These are phyloP conservation scores for Euplexia lucipara DNA, from an alignment of 2,888 invertebrate genomes.

Conservation along the genomic window DNA sequence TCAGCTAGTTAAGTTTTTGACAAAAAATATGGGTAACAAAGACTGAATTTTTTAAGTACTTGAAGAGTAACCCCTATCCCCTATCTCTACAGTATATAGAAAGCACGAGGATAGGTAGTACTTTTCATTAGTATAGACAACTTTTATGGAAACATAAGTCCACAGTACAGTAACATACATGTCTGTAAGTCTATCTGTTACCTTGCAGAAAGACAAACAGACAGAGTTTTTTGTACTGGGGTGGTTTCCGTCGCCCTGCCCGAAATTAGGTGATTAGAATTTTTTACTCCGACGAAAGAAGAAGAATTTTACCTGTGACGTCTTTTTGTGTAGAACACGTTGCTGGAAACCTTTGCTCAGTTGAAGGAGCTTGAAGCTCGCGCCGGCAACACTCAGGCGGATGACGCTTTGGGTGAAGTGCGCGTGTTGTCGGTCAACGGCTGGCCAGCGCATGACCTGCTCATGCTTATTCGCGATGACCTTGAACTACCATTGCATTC, in stretches of 20 bases:
- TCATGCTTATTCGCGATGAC: conserved; percentile 79
- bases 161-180: too few relatives aligned
- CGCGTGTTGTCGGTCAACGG: conserved; percentile 81
- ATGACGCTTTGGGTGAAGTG: conserved; percentile 78
- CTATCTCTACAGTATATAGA: too few relatives aligned
- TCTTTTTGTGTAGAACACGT: conserved; percentile 71
- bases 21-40: too few relatives aligned
- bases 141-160: too few relatives aligned
- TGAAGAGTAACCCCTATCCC: too few relatives aligned
- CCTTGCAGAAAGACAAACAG: too few relatives aligned
- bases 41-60: too few relatives aligned
- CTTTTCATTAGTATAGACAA: too few relatives aligned
- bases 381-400: conserved; percentile 70
- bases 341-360: conserved; percentile 80
- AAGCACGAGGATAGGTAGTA: too few relatives aligned
- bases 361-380: conserved; percentile 80
- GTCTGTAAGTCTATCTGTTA: too few relatives aligned
- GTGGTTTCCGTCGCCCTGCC: neutral
- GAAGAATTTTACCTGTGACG: neutral
- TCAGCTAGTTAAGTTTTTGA: neutral
- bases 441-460: conserved; percentile 84
- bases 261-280: neutral
- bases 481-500: conserved; percentile 68
- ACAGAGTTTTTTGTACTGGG: neutral
- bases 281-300: too few relatives aligned